Evolutionary conservation across 2,113 vertebrate genomes (phyloP), one percentile per base, ranked within the genome.

Genomic region (Anoura caudifer): DNA sequence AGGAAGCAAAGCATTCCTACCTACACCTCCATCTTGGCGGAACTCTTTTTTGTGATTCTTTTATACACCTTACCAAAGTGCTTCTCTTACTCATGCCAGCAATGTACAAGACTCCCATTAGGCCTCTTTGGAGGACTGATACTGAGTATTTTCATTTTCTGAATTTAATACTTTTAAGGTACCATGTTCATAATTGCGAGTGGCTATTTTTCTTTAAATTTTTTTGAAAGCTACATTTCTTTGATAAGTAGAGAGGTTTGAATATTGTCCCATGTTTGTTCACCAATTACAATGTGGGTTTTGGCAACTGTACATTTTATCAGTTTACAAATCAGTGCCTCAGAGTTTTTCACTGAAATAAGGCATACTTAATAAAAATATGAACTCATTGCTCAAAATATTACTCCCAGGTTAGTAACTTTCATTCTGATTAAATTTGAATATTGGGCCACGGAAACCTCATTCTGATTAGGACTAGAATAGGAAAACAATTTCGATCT

Each of bases 151-250:
- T 95, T 86, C 86, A 67, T 67, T 83, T 95, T 75, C 19, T 72
- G 65, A 84, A 95, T 90, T 67, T 86, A 94, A 88, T 88, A 72
- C 38, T 95, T 92, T 95, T 28, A 80, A 90, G 75, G 28, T 75
- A 81, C 47, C 17, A 11, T 47, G 17, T 81, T 83, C 92, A 79
- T 83, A 87, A 87, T 56, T 97, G 47, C 8, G 33, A 79, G 19
- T 41, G 26, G 50, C 31, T 96, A 69, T 50, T 92, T 92, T 87
- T 94, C 38, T 82, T 86, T 54, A 38, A 97, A n/a, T 79, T 75
- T 91, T 95, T 80, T 83, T 93, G 50, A 52, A 52, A 52, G 20
- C 28, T 75, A 59, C 2, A 70, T 80, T 84, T 87, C 72, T 96
- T 95, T 87, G 59, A 45, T 88, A 82, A 77, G 11, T 33, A 95